Conservation (phyloP, 2,888 invertebrate genomes). For the Amblyjoppa fuscipennis region DNA sequence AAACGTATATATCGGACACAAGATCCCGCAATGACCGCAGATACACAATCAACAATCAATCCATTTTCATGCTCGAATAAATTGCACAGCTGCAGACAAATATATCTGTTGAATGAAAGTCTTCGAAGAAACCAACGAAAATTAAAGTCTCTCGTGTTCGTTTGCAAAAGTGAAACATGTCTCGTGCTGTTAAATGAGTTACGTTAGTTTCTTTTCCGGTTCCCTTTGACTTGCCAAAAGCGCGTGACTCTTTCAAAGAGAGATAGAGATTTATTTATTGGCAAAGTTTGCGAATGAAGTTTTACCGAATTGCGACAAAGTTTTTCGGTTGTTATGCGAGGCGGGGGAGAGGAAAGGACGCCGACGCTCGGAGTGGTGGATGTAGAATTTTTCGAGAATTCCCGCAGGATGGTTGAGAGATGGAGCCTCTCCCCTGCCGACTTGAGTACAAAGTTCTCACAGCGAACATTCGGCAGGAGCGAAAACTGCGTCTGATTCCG, state of each 20-base stretch:
- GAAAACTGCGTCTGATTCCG: not conserved
- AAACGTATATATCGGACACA: too few species aligned
- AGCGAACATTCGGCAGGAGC: constrained; percentile 6
- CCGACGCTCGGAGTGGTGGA: constrained; percentile 20
- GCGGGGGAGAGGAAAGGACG: constrained; percentile 23
- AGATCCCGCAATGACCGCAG: too few species aligned
- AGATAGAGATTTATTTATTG: constrained; percentile 71
- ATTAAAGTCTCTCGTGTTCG: not conserved
- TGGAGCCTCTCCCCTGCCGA: not conserved
- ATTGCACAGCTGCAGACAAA: too few species aligned
- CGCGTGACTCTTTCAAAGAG: not conserved
- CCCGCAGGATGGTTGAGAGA: not conserved
- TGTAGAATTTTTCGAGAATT: constrained; percentile 17
- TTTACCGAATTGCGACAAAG: constrained; percentile 53
- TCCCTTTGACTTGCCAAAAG: not conserved
- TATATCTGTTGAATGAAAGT: not conserved
- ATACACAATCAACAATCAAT: too few species aligned
- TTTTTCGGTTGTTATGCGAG: constrained; percentile 51
- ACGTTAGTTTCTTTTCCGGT: not conserved
- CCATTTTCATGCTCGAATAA: too few species aligned
- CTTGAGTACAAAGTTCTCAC: constrained; percentile 31
- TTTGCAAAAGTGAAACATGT: not conserved
- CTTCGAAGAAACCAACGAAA: not conserved
- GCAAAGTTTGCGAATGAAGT: constrained; percentile 70
- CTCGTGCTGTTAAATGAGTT: not conserved